Evolutionary conservation across 2,113 vertebrate species (phyloP).

Genomic region (Bambusicola thoracicus): DNA sequence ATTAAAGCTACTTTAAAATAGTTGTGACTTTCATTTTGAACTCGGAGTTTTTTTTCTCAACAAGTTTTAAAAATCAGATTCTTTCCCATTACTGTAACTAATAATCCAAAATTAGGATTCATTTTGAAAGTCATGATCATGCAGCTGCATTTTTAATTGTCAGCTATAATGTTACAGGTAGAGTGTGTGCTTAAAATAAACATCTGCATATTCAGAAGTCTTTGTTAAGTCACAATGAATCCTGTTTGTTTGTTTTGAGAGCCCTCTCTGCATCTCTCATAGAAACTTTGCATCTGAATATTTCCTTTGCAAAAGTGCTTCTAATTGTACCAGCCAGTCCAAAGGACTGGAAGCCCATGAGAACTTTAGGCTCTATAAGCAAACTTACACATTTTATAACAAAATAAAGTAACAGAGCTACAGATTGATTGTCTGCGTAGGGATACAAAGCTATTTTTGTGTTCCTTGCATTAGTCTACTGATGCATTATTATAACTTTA

Average conservation of each 20-base stretch:
- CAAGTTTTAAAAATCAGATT: neutral
- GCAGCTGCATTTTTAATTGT: neutral
- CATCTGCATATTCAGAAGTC: neutral
- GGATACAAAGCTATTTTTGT: neutral
- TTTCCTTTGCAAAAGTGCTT: neutral
- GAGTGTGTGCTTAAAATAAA: neutral
- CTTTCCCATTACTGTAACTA: neutral
- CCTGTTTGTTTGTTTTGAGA: neutral
- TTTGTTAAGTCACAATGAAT: neutral
- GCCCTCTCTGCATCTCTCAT: neutral
- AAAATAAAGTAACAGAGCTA: neutral
- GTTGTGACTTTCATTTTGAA: neutral
- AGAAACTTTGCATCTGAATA: neutral
- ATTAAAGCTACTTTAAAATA: neutral
- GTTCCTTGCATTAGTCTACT: neutral
- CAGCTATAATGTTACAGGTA: rapidly evolving
- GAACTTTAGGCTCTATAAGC: neutral
- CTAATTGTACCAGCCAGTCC: neutral
- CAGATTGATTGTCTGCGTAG: neutral
- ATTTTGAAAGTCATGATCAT: neutral
- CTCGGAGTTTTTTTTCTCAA: neutral
- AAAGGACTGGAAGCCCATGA: neutral
- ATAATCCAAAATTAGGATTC: neutral
- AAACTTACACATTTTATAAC: neutral
- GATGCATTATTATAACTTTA: neutral